phyloP scores from a whole-genome alignment of 2,113 vertebrate species.

The Apteryx mantelli region DNA sequence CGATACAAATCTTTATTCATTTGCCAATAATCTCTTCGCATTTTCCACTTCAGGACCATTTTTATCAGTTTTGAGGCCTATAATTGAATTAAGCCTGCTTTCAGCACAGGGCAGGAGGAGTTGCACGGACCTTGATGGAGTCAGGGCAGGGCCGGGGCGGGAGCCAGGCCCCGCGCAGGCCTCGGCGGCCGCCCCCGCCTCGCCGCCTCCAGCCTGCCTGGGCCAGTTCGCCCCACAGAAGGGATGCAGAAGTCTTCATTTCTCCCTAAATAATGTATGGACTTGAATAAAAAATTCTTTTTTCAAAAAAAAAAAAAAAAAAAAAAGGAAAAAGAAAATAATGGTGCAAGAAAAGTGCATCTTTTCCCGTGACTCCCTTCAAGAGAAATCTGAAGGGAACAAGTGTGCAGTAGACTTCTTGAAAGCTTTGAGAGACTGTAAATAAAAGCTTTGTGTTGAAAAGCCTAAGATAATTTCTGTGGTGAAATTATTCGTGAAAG shows the following conservation, averaged over 20 bases:
- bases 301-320: not conserved
- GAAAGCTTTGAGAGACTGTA: not conserved
- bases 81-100: slow-evolving; percentile 92
- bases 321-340: not conserved
- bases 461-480: not conserved
- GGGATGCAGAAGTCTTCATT: slow-evolving; percentile 73
- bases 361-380: not conserved
- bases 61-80: slow-evolving; percentile 86
- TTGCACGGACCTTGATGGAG: slow-evolving; percentile 83
- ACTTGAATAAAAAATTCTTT: not conserved
- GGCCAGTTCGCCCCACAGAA: slow-evolving; percentile 75
- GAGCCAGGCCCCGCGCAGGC: slow-evolving; percentile 74
- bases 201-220: too few species aligned
- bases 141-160: slow-evolving; percentile 77
- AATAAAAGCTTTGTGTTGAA: not conserved
- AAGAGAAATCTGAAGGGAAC: not conserved
- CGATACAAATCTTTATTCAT: slow-evolving; percentile 93
- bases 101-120: slow-evolving; percentile 81
- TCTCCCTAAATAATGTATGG: not conserved
- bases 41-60: slow-evolving; percentile 85
- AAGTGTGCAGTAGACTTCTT: rapidly evolving
- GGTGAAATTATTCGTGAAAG: not conserved
- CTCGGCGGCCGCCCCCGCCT: not conserved
- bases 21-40: slow-evolving; percentile 90
- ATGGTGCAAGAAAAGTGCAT: not conserved